Evolutionary conservation across 2,113 vertebrate genomes (phyloP).

Genomic region (Planiliza haematocheilus): DNA sequence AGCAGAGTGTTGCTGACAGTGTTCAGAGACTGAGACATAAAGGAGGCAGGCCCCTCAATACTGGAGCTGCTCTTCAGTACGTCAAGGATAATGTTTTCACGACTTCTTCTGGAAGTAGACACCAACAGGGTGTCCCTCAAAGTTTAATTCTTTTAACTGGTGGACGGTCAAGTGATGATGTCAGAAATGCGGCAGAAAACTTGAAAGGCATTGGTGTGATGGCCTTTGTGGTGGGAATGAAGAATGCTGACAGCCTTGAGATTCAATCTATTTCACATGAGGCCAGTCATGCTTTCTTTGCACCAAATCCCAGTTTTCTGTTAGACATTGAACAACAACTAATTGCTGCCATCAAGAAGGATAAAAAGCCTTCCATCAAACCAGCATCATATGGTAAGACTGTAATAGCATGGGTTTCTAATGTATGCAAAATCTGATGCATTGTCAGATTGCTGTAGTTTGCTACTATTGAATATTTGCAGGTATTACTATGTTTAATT

Average conservation of each 20-base stretch:
- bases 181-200: slow-evolving; percentile 77
- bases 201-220: slow-evolving; percentile 84
- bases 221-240: slow-evolving; percentile 86
- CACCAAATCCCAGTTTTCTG: slow-evolving; percentile 81
- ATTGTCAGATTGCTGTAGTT: slow-evolving; percentile 1
- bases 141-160: slow-evolving; percentile 88
- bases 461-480: slow-evolving; percentile 11
- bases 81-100: slow-evolving; percentile 85
- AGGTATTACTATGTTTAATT: not conserved
- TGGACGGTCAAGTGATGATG: slow-evolving; percentile 84
- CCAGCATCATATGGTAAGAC: slow-evolving; percentile 68
- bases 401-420: not conserved
- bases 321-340: slow-evolving; percentile 69
- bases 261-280: slow-evolving; percentile 85
- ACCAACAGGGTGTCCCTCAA: slow-evolving; percentile 86
- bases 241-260: slow-evolving; percentile 82
- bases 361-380: slow-evolving; percentile 17
- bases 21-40: slow-evolving; percentile 66
- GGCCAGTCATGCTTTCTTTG: slow-evolving; percentile 82
- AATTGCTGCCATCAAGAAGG: slow-evolving; percentile 48
- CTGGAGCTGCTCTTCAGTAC: slow-evolving; percentile 88
- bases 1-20: slow-evolving; percentile 54
- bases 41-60: slow-evolving; percentile 83
- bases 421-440: not conserved
- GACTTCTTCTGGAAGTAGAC: slow-evolving; percentile 88